Percentiles rank a stretch among this genome's conserved stretches.
Conservation (phyloP, 2,797 vertebrate species). For the Pelodytes ibericus region DNA sequence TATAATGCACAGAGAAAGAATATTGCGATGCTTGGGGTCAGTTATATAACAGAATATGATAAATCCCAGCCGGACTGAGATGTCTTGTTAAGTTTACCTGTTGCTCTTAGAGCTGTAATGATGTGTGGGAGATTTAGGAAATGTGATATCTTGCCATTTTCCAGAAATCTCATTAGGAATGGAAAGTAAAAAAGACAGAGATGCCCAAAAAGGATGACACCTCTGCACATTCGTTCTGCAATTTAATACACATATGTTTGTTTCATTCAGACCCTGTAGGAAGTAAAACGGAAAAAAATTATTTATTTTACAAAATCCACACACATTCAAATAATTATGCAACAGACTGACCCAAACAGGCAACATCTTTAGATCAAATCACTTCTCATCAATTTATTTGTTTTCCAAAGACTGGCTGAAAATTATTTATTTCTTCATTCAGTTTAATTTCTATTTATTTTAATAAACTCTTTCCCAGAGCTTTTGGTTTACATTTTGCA, state of each 20-base stretch:
- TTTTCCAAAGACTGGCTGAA: too few relatives aligned
- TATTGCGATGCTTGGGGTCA: slow-evolving; percentile 62
- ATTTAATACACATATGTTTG: slow-evolving; percentile 70
- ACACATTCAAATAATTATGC: slow-evolving; percentile 22
- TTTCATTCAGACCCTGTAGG: slow-evolving; percentile 75
- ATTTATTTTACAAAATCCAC: slow-evolving; percentile 64
- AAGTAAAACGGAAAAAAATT: slow-evolving; percentile 72
- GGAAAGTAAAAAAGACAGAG: slow-evolving; percentile 77
- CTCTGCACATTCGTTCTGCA: slow-evolving; percentile 66
- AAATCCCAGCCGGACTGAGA: slow-evolving; percentile 59
- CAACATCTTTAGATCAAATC: not conserved
- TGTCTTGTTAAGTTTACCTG: slow-evolving; percentile 70
- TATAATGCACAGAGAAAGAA: slow-evolving; percentile 56
- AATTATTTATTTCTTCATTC: not conserved
- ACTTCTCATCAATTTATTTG: too few relatives aligned
- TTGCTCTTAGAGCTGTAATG: slow-evolving; percentile 72
- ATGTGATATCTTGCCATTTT: slow-evolving; percentile 75
- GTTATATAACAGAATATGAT: slow-evolving; percentile 52
- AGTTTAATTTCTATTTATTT: not conserved
- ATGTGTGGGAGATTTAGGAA: slow-evolving; percentile 71
- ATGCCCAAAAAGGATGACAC: slow-evolving; percentile 72
- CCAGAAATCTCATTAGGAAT: slow-evolving; percentile 77
- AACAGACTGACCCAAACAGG: slow-evolving; percentile 17
- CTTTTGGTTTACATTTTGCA: too few relatives aligned
- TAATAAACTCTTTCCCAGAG: not conserved